Evolutionary conservation across 2,888 invertebrate genomes (phyloP).

Genomic region (Microctonus brassicae): DNA sequence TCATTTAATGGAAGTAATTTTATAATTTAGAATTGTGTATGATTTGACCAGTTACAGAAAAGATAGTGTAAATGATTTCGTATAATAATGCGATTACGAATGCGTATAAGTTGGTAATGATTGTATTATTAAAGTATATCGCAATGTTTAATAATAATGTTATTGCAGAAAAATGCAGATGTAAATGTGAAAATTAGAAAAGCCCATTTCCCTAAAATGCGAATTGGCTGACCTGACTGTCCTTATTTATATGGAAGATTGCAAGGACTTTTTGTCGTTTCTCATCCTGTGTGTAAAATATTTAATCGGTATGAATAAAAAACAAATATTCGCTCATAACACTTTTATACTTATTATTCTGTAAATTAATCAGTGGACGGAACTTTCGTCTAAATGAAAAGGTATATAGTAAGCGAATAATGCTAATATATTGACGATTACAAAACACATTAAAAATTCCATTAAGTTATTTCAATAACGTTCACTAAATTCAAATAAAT

Average conservation of each 20-base stretch:
- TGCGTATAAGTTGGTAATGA: too few relatives aligned
- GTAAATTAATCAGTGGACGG: background rate
- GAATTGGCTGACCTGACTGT: slow-evolving; percentile 69
- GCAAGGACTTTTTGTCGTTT: slow-evolving; percentile 70
- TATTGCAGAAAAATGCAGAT: background rate
- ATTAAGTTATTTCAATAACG: background rate
- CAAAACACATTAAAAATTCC: background rate
- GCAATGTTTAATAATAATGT: background rate
- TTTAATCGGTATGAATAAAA: slow-evolving; percentile 43
- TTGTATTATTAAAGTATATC: too few relatives aligned
- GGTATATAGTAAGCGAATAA: background rate
- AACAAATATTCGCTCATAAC: slow-evolving; percentile 16
- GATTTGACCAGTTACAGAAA: background rate
- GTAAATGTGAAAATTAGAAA: slow-evolving; percentile 33
- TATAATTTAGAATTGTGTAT: background rate
- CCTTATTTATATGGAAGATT: slow-evolving; percentile 70
- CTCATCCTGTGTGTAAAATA: slow-evolving; percentile 69
- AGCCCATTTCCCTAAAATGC: slow-evolving; percentile 54
- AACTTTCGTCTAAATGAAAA: background rate
- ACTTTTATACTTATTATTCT: background rate
- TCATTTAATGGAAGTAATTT: background rate
- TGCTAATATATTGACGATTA: background rate
- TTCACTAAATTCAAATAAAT: background rate
- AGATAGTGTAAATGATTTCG: too few relatives aligned
- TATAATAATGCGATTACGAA: too few relatives aligned